These are phyloP conservation scores for Erpetoichthys calabaricus DNA, from an alignment of 2,797 vertebrate species.

Conservation along the genomic window DNA sequence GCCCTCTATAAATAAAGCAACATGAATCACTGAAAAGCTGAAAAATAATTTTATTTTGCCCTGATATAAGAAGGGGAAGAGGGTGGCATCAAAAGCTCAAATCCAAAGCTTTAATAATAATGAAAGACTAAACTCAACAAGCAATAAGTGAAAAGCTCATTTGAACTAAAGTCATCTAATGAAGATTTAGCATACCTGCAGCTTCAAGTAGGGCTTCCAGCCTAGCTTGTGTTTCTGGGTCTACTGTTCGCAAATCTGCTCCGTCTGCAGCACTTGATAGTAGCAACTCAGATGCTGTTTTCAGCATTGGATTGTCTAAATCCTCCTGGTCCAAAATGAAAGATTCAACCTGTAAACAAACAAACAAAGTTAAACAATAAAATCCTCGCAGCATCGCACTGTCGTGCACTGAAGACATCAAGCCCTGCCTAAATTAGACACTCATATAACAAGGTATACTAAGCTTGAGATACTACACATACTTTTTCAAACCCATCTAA, in stretches of 20 bases:
- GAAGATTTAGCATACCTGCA: conserved; percentile 88
- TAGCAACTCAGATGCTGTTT: conserved; percentile 94
- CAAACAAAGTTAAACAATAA: conserved; percentile 17
- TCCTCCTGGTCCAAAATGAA: conserved; percentile 99
- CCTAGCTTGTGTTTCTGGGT: conserved; percentile 95
- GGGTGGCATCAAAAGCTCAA: too few species aligned
- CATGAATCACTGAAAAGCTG: too few species aligned
- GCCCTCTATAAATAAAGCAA: too few species aligned
- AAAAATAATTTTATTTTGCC: too few species aligned
- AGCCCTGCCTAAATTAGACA: too few species aligned
- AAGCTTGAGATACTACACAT: not conserved
- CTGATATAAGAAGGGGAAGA: too few species aligned
- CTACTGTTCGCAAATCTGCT: conserved; percentile 87
- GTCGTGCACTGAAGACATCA: not conserved
- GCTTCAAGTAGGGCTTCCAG: conserved; percentile 94
- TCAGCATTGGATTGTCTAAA: conserved; percentile 96
- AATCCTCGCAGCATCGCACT: not conserved
- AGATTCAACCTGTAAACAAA: conserved; percentile 74
- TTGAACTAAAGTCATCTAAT: too few species aligned
- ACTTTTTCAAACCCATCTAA: too few species aligned
- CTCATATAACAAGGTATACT: not conserved
- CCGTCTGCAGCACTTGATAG: conserved; percentile 88
- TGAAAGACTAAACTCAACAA: too few species aligned
- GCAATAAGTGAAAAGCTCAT: too few species aligned
- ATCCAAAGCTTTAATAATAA: too few species aligned